Evolutionary conservation across 2,888 invertebrate species (phyloP), one percentile per base, ranked within the genome.

Genomic region (Ectemnius lituratus): DNA sequence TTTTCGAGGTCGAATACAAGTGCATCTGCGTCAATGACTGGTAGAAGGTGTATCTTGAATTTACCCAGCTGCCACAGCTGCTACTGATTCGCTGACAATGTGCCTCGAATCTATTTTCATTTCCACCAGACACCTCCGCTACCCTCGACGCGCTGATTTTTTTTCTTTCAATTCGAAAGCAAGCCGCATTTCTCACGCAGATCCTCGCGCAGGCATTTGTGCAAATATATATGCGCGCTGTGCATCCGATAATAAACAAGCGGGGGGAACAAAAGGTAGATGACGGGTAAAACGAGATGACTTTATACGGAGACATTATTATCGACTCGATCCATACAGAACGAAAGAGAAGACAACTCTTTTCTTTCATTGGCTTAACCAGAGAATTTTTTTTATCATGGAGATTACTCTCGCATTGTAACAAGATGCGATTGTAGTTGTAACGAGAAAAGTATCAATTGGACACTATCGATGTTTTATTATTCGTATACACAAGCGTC

Each of bases 31-130:
- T 57, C 65, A 46, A 58, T 46, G 65, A 14, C 16, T 20, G 27
- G 18, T 23, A 49, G 64, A 60, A 37, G 37, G 72, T 57, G n/a
- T n/a, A n/a, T 69, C 49, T 49, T 47, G 62, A 52, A 52, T 59
- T 74, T 67, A 64, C 57, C 49, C 70, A 67, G 64, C 61, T 68
- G 68, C 49, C 37, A 57, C 61, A 62, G 46, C 64, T 67, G 67
- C 20, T 57, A 58, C 56, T 37, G 60, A 59, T 66, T 64, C 61
- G 16, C 46, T 46, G 63, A 61, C 47, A 61, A 70, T 27, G 23
- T 16, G 6, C 13, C 28, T 46, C 27, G 27, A 37, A 13, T 64
- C 49, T 23, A 62, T 59, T 18, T n/a, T 47, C 52, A 28, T 60
- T 68, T 68, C 58, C 18, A 5, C 27, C 16, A 4, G n/a, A 16